Percentiles rank a stretch among this genome's conserved stretches.
phyloP scores from a whole-genome alignment of 2,113 vertebrate species.

The Baryphthengus martii region DNA sequence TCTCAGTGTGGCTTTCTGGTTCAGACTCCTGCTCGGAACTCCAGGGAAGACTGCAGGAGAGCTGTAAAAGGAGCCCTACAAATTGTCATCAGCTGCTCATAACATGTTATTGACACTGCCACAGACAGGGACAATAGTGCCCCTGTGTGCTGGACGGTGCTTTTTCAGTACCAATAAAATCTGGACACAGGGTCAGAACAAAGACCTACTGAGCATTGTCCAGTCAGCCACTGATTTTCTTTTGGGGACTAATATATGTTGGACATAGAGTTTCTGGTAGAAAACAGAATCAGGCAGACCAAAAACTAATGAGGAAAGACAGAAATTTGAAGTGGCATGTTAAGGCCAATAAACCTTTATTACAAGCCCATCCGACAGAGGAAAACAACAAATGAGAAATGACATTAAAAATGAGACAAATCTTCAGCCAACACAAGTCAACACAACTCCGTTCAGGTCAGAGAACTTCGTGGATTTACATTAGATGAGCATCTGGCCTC shows the following conservation, averaged over 20 bases:
- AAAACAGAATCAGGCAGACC: background rate
- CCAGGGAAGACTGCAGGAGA: background rate
- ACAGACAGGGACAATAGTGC: background rate
- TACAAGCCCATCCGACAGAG: background rate
- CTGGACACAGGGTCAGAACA: background rate
- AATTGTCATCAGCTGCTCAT: background rate
- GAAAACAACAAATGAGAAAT: conserved; percentile 5
- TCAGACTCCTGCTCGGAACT: background rate
- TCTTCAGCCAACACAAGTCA: background rate
- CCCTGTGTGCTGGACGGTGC: background rate
- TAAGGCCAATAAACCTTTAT: background rate
- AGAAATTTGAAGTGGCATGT: background rate
- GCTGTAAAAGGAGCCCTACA: background rate
- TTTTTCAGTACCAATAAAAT: background rate
- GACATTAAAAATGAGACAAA: background rate
- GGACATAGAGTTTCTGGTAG: background rate
- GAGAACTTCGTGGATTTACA: background rate
- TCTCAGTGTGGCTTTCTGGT: background rate
- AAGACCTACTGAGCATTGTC: background rate
- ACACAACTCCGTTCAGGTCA: background rate
- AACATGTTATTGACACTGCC: background rate
- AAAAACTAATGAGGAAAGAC: background rate
- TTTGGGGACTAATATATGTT: background rate
- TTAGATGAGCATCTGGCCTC: background rate
- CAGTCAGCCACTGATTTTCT: background rate